Conservation (phyloP, 2,797 vertebrate species). For the Dromococcyx pavoninus region DNA sequence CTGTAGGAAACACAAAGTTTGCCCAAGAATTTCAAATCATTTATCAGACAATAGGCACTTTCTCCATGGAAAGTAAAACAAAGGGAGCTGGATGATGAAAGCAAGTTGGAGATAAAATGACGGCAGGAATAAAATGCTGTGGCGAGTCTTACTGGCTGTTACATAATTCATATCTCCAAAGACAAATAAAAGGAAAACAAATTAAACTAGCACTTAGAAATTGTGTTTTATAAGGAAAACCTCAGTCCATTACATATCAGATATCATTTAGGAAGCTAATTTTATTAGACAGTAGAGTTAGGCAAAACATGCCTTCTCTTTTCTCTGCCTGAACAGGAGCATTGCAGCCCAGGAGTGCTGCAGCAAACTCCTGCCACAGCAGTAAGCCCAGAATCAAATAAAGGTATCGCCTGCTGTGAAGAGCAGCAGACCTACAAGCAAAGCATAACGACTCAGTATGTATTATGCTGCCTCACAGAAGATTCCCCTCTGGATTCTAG, state of each 20-base stretch:
- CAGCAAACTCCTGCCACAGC: neutral
- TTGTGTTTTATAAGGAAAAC: neutral
- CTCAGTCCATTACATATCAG: neutral
- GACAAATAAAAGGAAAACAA: neutral
- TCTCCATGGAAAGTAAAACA: neutral
- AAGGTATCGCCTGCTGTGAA: neutral
- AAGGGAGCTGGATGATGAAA: neutral
- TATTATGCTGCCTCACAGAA: neutral
- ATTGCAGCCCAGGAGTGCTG: neutral
- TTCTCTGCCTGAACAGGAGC: neutral
- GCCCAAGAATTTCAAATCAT: neutral
- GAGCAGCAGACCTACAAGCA: neutral
- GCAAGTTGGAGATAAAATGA: neutral
- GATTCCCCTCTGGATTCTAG: neutral
- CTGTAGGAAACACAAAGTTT: neutral
- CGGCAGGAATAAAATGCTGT: neutral
- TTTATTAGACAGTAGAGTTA: neutral
- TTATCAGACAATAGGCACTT: neutral
- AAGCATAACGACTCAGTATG: neutral
- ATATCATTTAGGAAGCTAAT: neutral
- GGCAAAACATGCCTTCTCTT: neutral
- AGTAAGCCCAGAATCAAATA: neutral
- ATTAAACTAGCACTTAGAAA: neutral
- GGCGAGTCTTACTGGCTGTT: neutral
- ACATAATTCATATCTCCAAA: neutral